These are phyloP conservation scores for Acrocephalus scirpaceus DNA, from an alignment of 2,797 vertebrate species.

Conservation along the genomic window DNA sequence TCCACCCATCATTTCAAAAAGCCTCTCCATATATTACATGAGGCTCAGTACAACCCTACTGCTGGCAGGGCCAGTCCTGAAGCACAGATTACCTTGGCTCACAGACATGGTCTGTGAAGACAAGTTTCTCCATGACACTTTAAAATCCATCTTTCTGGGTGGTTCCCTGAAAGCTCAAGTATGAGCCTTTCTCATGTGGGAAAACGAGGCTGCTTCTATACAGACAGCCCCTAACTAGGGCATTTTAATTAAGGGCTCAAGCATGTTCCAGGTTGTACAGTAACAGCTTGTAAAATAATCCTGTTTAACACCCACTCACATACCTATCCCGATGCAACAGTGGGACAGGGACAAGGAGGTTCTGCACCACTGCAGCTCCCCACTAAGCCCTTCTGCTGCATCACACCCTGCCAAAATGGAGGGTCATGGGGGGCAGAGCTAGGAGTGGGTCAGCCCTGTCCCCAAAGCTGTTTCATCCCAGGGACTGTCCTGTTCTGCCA, in stretches of 20 bases:
- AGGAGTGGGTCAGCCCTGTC: not conserved
- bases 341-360: not conserved
- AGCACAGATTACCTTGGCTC: not conserved
- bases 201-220: not conserved
- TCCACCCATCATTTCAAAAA: not conserved
- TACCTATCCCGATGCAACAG: not conserved
- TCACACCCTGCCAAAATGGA: not conserved
- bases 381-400: not conserved
- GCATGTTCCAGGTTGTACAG: not conserved
- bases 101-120: not conserved
- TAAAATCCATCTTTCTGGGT: not conserved
- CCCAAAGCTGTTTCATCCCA: not conserved
- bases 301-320: accelerated
- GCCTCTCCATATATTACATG: accelerated
- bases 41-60: not conserved
- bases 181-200: not conserved
- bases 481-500: not conserved
- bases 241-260: constrained; percentile 7
- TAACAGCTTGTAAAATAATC: not conserved
- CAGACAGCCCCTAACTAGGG: not conserved
- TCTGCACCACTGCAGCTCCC: accelerated
- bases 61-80: not conserved
- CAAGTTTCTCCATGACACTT: not conserved
- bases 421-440: not conserved
- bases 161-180: not conserved